phyloP scores from a whole-genome alignment of 2,113 vertebrate genomes.

The Uria lomvia region DNA sequence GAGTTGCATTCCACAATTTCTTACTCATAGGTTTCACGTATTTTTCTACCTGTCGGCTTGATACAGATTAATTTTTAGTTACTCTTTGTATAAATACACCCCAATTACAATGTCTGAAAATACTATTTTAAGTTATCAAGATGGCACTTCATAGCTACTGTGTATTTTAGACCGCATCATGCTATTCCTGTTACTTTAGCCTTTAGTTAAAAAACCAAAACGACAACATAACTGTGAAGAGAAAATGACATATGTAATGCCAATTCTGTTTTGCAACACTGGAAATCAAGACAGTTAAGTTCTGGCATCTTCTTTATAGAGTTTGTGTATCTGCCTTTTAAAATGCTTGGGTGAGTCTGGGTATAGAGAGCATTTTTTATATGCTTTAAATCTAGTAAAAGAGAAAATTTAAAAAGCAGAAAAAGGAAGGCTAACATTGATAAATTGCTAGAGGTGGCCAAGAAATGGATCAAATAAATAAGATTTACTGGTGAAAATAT shows the following conservation, averaged over 20 bases:
- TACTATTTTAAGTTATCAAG: neutral
- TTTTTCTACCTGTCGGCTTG: neutral
- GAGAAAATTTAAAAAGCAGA: neutral
- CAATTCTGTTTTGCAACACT: neutral
- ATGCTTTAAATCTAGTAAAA: neutral
- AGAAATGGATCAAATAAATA: neutral
- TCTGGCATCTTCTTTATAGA: neutral
- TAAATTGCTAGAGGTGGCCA: neutral
- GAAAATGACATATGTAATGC: neutral
- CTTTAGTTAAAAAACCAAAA: neutral
- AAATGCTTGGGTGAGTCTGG: neutral
- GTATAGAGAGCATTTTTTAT: neutral
- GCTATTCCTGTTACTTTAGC: neutral
- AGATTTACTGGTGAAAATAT: neutral
- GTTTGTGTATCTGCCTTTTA: neutral
- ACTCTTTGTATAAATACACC: neutral
- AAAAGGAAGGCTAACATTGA: neutral
- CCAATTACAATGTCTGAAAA: neutral
- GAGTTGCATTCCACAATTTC: neutral
- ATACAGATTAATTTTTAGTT: neutral
- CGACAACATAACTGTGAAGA: neutral
- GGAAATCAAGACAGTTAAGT: neutral
- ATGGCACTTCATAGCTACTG: neutral
- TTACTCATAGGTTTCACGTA: neutral
- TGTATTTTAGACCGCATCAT: neutral